Evolutionary conservation across 2,797 vertebrate genomes (phyloP).

Genomic region (Fistularia tabacaria): DNA sequence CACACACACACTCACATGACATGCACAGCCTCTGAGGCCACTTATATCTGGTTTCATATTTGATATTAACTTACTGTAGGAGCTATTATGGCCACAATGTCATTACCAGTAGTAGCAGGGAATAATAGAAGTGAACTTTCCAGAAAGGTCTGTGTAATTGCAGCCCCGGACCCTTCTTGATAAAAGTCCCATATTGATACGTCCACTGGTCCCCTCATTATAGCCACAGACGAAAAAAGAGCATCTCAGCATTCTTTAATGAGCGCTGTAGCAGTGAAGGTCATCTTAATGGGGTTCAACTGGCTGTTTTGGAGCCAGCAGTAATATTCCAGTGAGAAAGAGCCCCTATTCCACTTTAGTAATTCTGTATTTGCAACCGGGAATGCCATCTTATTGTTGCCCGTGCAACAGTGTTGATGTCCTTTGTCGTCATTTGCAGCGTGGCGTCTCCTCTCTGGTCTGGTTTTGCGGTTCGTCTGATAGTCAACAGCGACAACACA

Average conservation of each 20-base stretch:
- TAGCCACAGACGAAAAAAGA: slow-evolving; percentile 68
- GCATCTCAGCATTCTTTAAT: slow-evolving; percentile 72
- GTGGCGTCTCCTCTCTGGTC: slow-evolving; percentile 45
- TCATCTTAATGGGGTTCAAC: slow-evolving; percentile 79
- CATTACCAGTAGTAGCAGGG: slow-evolving; percentile 70
- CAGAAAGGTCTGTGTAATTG: slow-evolving; percentile 78
- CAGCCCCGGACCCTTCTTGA: slow-evolving; percentile 62
- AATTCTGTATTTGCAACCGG: slow-evolving; percentile 63
- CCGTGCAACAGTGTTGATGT: slow-evolving; percentile 46
- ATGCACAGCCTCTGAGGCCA: slow-evolving; percentile 62
- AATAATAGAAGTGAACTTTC: slow-evolving; percentile 82
- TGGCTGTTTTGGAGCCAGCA: slow-evolving; percentile 69
- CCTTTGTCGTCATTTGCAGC: slow-evolving; percentile 68
- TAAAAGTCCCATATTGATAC: slow-evolving; percentile 73
- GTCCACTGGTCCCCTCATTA: slow-evolving; percentile 74
- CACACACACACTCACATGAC: slow-evolving; percentile 1
- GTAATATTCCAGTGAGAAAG: slow-evolving; percentile 77
- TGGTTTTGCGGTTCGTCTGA: slow-evolving; percentile 22
- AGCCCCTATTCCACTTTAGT: slow-evolving; percentile 52
- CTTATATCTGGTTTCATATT: slow-evolving; percentile 71
- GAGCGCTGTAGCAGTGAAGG: slow-evolving; percentile 72
- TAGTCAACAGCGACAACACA: neutral
- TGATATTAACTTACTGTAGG: slow-evolving; percentile 76
- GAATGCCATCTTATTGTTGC: slow-evolving; percentile 57
- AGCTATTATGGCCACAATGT: slow-evolving; percentile 68